phyloP scores from a whole-genome alignment of 1,140 invertebrate species.

The Drosophila nikananu region DNA sequence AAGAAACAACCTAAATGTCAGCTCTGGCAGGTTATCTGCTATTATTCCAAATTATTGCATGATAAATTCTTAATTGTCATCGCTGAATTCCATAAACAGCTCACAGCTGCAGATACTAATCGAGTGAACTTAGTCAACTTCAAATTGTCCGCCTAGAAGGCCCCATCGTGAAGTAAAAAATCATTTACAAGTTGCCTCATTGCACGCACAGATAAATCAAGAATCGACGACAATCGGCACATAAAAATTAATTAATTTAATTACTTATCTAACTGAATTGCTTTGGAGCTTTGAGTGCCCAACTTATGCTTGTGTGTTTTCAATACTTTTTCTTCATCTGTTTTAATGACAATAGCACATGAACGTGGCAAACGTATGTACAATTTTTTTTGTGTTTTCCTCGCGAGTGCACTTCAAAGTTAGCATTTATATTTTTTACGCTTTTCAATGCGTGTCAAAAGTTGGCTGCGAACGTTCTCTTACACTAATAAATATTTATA shows the following conservation, averaged over 20 bases:
- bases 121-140: conserved; percentile 44
- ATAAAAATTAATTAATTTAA: conserved; percentile 80
- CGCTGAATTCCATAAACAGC: conserved; percentile 41
- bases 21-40: neutral
- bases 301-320: conserved; percentile 41
- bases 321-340: conserved; percentile 40
- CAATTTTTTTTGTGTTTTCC: conserved; percentile 41
- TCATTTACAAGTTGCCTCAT: conserved; percentile 50
- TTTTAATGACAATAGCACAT: conserved; percentile 62
- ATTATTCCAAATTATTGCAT: conserved; percentile 14
- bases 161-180: conserved; percentile 40
- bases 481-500: conserved; percentile 75
- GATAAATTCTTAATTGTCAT: conserved; percentile 32
- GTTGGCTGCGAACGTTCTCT: conserved; percentile 50
- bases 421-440: conserved; percentile 50
- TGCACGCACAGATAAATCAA: conserved; percentile 66
- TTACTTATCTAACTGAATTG: conserved; percentile 72
- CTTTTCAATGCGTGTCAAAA: conserved; percentile 45
- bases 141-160: conserved; percentile 52
- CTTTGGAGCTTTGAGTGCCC: conserved; percentile 45
- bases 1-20: neutral
- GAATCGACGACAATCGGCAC: conserved; percentile 57
- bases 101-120: conserved; percentile 47
- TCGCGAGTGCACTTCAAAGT: conserved; percentile 55
- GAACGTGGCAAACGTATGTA: conserved; percentile 15